Percentiles rank a stretch among this genome's conserved stretches.
phyloP scores from a whole-genome alignment of 2,888 invertebrate species.

The Philereme transversata region DNA sequence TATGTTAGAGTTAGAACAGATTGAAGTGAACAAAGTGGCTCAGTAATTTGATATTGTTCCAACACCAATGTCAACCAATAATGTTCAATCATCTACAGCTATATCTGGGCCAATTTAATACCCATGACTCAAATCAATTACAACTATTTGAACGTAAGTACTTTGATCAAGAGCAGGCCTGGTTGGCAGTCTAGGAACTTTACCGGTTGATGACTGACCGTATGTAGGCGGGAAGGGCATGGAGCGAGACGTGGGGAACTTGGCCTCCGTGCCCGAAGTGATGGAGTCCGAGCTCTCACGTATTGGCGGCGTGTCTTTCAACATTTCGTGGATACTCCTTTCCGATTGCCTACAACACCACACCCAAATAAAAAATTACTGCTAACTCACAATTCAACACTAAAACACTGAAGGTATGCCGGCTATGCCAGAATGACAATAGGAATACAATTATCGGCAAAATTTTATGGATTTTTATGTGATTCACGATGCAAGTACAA shows the following conservation, averaged over 20 bases:
- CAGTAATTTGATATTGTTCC: not conserved
- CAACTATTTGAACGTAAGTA: not conserved
- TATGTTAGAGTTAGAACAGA: too few species aligned
- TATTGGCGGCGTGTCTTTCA: slow-evolving; percentile 91
- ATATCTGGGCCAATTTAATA: not conserved
- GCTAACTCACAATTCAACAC: not conserved
- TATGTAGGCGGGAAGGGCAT: slow-evolving; percentile 73
- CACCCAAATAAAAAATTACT: slow-evolving; percentile 8
- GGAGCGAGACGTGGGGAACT: slow-evolving; percentile 86
- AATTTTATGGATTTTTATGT: slow-evolving; percentile 13
- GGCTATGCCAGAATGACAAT: not conserved
- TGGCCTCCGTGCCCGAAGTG: slow-evolving; percentile 89
- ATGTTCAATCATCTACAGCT: slow-evolving; percentile 1
- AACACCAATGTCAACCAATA: not conserved
- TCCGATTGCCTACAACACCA: slow-evolving; percentile 78
- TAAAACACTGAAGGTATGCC: slow-evolving; percentile 1
- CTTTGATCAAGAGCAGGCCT: not conserved
- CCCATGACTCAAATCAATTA: slow-evolving; percentile 2
- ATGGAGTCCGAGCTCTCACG: slow-evolving; percentile 90
- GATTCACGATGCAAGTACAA: slow-evolving; percentile 37
- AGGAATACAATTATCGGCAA: slow-evolving; percentile 25
- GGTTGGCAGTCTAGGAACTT: not conserved
- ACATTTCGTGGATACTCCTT: slow-evolving; percentile 93
- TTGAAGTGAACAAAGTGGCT: not conserved
- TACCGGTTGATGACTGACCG: slow-evolving; percentile 11